Conservation (phyloP, 2,888 invertebrate species). For the Caenorhabditis uteleia region DNA sequence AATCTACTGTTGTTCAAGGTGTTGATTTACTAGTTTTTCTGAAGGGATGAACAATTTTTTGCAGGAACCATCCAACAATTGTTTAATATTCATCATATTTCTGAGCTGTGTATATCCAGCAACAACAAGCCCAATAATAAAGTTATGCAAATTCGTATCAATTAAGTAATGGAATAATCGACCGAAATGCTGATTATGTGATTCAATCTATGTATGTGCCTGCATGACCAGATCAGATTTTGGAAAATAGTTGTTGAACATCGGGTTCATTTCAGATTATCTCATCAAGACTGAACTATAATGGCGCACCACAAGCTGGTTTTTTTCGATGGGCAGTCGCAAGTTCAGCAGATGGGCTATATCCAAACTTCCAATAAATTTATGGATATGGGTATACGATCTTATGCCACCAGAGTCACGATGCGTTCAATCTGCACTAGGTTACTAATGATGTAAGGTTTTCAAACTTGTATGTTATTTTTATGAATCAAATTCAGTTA, state of each 20-base stretch:
- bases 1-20: slow-evolving; percentile 57
- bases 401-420: slow-evolving; percentile 16
- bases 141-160: slow-evolving; percentile 34
- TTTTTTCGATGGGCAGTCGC: too few species aligned
- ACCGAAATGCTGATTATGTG: slow-evolving; percentile 34
- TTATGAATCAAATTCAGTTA: slow-evolving; percentile 14
- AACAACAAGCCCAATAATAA: slow-evolving; percentile 33
- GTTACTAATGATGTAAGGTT: slow-evolving; percentile 30
- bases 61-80: slow-evolving; percentile 12
- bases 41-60: background rate
- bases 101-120: slow-evolving; percentile 32
- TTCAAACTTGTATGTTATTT: too few species aligned
- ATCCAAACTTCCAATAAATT: slow-evolving; percentile 32
- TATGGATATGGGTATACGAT: slow-evolving; percentile 21
- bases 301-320: background rate
- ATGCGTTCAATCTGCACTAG: slow-evolving; percentile 36
- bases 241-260: background rate
- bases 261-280: background rate
- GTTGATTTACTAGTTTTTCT: background rate
- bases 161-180: slow-evolving; percentile 54
- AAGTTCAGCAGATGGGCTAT: slow-evolving; percentile 18
- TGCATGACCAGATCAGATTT: slow-evolving; percentile 21
- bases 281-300: background rate
- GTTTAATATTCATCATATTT: slow-evolving; percentile 34
- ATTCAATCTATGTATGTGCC: slow-evolving; percentile 29